Percentiles rank a stretch among this genome's conserved stretches.
These are phyloP conservation scores for Protophormia terraenovae DNA, from an alignment of 2,888 invertebrate genomes.

Conservation along the genomic window DNA sequence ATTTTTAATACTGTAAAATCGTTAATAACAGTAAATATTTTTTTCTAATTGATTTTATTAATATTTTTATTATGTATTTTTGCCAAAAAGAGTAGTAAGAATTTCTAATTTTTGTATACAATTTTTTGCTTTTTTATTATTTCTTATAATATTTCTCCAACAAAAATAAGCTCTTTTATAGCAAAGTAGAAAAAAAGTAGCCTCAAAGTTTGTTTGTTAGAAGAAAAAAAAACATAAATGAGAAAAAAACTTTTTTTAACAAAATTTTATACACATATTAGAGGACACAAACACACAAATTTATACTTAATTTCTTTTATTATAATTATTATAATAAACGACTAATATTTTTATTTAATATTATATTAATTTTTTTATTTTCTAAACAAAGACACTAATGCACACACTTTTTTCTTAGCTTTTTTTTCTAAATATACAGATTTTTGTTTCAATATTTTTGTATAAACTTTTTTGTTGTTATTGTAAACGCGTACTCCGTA, in stretches of 20 bases:
- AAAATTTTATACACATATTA: conserved; percentile 22
- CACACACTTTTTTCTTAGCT: conserved; percentile 15
- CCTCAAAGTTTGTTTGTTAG: conserved; percentile 4
- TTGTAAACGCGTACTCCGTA: conserved; percentile 38
- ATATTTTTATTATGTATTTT: too few relatives aligned
- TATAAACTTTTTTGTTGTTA: conserved; percentile 25
- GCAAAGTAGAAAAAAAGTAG: neutral
- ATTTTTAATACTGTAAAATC: conserved; percentile 38
- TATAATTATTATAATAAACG: conserved; percentile 25
- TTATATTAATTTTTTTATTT: neutral
- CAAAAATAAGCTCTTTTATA: too few relatives aligned
- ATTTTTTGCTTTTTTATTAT: neutral
- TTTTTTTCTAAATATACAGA: neutral
- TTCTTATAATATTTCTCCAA: neutral
- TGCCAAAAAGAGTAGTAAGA: neutral
- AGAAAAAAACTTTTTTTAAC: conserved; percentile 1
- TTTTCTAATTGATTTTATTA: too few relatives aligned
- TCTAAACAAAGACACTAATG: conserved; percentile 39
- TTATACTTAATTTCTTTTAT: conserved; percentile 12
- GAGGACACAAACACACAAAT: conserved; percentile 25
- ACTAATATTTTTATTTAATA: conserved; percentile 11
- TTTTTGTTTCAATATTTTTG: neutral
- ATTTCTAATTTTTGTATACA: neutral
- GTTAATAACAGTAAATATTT: conserved; percentile 49
- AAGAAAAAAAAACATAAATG: neutral